Percentiles rank a stretch among this genome's conserved stretches.
These are phyloP conservation scores for Bubo blakistoni DNA, from an alignment of 2,113 vertebrate species.

Conservation along the genomic window DNA sequence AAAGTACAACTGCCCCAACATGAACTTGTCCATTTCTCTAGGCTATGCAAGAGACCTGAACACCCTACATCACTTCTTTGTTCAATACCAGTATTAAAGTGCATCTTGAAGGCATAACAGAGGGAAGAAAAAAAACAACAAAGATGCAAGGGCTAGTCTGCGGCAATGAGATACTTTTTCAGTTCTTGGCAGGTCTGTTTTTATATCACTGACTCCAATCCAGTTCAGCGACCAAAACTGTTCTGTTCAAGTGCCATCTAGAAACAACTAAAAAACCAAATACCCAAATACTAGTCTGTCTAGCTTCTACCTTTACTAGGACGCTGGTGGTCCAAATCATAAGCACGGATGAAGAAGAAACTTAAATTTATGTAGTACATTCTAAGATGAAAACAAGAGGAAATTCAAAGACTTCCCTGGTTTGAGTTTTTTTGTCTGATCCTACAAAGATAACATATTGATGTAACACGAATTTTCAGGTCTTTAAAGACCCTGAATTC, in stretches of 20 bases:
- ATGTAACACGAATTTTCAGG: background rate
- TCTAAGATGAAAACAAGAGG: background rate
- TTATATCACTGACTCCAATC: background rate
- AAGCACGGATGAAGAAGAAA: background rate
- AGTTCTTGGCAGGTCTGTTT: background rate
- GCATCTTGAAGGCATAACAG: background rate
- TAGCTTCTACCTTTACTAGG: background rate
- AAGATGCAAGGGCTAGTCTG: background rate
- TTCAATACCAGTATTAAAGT: background rate
- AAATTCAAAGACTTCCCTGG: background rate
- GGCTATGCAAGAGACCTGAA: background rate
- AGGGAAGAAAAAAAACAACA: no score
- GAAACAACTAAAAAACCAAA: background rate
- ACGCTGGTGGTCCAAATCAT: background rate
- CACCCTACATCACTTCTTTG: background rate
- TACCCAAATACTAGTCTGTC: background rate
- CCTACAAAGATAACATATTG: background rate
- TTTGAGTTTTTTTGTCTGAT: background rate
- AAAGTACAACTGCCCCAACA: background rate
- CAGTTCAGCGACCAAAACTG: background rate
- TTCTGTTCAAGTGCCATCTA: background rate
- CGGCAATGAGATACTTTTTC: background rate
- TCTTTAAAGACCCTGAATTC: background rate
- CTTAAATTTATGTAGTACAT: background rate
- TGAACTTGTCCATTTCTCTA: background rate